Evolutionary conservation across 2,888 invertebrate species (phyloP), one percentile per base, ranked within the genome.

Genomic region (Dryococelus australis): DNA sequence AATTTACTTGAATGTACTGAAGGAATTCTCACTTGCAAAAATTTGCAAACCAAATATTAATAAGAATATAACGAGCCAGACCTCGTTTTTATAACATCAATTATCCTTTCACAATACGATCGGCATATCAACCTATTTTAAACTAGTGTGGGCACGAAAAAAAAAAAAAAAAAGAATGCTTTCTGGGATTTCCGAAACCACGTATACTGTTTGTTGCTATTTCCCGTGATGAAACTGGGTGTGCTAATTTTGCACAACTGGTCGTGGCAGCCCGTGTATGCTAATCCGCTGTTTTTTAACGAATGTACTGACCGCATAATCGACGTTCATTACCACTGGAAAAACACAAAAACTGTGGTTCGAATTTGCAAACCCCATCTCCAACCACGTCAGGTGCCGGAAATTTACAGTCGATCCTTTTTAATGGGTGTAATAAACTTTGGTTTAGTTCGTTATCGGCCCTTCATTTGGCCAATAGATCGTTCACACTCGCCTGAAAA

Each of bases 401-500:
- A 83, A 83, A 83, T 83, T 35, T 43, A 83, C 83, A 28, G 28
- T 35, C 43, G 35, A 24, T 83, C 35, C 83, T 43, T 65, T 65
- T 83, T 83, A 83, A 83, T 83, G 20, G 83, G 43, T 10, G 28
- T 83, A 83, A 83, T 83, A 43, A 83, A 83, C 83, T 83, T 83
- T 83, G 28, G 83, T 83, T 83, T 83, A n/a, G 35, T 24, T 28
- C 35, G 28, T 28, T 35, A 83, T 13, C 35, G 43, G 16, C 83
- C 28, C 83, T 83, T 83, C 83, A 83, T 83, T 83, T 35, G 16
- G 16, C 43, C 28, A 28, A 83, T 83, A 83, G 35, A 83, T 83
- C 35, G 43, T 8, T n/a, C 65, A 24, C 65, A 16, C 20, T 65
- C 65, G 65, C 0, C 16, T 65, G 65, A n/a, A 65, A 65, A 65